Base-by-base conservation (phyloP, 2,113 vertebrate species). In the Triplophysa rosa region DNA sequence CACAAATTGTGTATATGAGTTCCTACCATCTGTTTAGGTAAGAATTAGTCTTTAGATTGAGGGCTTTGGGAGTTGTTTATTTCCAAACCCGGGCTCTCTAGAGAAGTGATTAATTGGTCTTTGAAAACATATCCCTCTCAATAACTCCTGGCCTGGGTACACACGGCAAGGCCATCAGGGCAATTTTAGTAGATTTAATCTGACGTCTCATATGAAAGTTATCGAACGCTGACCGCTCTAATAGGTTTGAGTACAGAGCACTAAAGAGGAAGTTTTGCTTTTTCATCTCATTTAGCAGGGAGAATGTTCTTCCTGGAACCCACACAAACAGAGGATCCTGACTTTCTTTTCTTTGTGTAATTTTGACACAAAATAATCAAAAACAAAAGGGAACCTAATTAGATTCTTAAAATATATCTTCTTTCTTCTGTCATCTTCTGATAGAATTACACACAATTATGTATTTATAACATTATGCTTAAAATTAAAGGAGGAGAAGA, bases 31-130 rank as follows among this genome's bases (percentile, higher is more conserved):
- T 84, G 79, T 67, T 78, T 69, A 58, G 58, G 62, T 67, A 63
- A 67, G 58, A 81, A 81, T 81, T 79, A 81, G 19, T 52, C 62
- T 69, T 69, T 65, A 74, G 79, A 84, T 63, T 23, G 69, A 73
- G 64, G 37, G 56, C 64, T 84, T 78, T 52, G 66, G 59, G 40
- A 45, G 45, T 56, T 78, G 79, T 81, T 84, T 81, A 78, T 81
- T 74, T 84, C 75, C 75, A 69, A 84, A 79, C 65, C 68, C 14
- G 5, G 1, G 24, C 16, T 62, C 58, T 69, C 74, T 69, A 26
- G 64, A 69, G 68, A 78, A 65, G 33, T 26, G 58, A 58, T 56
- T 84, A 81, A 84, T 78, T 78, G 72, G 45, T 66, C 10, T 23
- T 54, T 26, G 59, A 65, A 73, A 78, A 58, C 26, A 37, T 61